Evolutionary conservation across 2,797 vertebrate species (phyloP), one percentile per base, ranked within the genome.

Genomic region (Diceros bicornis): DNA sequence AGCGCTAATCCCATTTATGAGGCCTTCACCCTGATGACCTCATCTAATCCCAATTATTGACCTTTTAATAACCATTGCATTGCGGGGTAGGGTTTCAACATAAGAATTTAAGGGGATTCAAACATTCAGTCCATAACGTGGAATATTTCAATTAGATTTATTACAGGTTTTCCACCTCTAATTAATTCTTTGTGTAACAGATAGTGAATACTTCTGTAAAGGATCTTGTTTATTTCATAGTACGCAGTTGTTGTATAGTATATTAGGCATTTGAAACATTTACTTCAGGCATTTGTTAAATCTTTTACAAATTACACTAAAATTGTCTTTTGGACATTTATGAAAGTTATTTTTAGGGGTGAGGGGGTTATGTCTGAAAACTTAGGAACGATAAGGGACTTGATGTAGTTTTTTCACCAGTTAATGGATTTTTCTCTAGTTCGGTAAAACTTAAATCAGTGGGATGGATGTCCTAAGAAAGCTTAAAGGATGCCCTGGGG

Each of bases 351-450:
- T 71, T 68, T 66, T 72, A 62, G 44, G 20, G 27, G 37, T 74
- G 1, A 86, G 23, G 14, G 2, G 27, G 27, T 83, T 96, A 91
- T 91, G 1, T 91, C 6, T 91, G 44, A 78, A 89, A 61, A 83
- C 32, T 34, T 79, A 68, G 23, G 27, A 86, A 55, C 83, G n/a
- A 64, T 59, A 87, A 62, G 32, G 21, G 4, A 34, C 17, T 69
- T 91, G 47, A 34, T 83, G 89, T 85, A 77, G 13, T 18, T 64
- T 86, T 87, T 90, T 95, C 1, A 74, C 14, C 27, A 61, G 27
- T 91, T 96, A 72, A 47, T 72, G 16, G 7, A 25, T 69, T 92
- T 97, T 97, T 94, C 79, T 95, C 18, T 93, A 87, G 77, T 92
- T 95, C 2, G 91, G 4, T 90, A 74, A 94, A 95, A 74, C 47